These are phyloP conservation scores for Nasonia oneida DNA, from an alignment of 2,888 invertebrate genomes.

Conservation along the genomic window DNA sequence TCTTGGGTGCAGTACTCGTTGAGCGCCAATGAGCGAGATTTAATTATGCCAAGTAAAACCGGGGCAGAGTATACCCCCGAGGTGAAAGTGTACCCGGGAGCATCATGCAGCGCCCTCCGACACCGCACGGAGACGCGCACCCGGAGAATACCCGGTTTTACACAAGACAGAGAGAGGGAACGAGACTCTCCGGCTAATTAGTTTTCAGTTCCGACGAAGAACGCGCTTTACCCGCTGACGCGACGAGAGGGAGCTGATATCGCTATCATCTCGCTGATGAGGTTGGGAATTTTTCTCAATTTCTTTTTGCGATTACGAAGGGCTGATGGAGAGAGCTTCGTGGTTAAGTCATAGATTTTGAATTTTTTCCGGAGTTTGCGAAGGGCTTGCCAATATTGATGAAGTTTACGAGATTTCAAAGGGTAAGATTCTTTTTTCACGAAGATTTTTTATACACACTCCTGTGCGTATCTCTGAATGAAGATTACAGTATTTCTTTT, in stretches of 20 bases:
- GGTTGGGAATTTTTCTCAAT: neutral
- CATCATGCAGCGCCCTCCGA: neutral
- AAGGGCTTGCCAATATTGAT: neutral
- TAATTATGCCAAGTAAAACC: conserved; percentile 57
- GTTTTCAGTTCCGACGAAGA: conserved; percentile 13
- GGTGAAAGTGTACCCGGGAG: conserved; percentile 21
- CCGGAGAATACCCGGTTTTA: neutral
- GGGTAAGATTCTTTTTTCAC: too few species aligned
- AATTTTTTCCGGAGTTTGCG: too few species aligned
- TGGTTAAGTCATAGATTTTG: too few species aligned
- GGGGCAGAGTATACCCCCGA: neutral
- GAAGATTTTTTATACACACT: too few species aligned
- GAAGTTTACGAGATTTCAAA: neutral
- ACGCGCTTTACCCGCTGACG: neutral
- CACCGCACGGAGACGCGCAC: neutral
- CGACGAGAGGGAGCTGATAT: neutral
- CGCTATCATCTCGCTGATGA: neutral
- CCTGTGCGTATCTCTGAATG: too few species aligned
- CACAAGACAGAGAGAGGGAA: neutral
- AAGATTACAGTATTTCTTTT: too few species aligned
- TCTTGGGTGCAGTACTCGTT: neutral
- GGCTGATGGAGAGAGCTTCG: too few species aligned
- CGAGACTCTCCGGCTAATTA: conserved; percentile 22
- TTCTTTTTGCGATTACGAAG: neutral
- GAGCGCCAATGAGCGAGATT: conserved; percentile 53